phyloP scores from a whole-genome alignment of 2,113 vertebrate species.

The Geococcyx californianus region DNA sequence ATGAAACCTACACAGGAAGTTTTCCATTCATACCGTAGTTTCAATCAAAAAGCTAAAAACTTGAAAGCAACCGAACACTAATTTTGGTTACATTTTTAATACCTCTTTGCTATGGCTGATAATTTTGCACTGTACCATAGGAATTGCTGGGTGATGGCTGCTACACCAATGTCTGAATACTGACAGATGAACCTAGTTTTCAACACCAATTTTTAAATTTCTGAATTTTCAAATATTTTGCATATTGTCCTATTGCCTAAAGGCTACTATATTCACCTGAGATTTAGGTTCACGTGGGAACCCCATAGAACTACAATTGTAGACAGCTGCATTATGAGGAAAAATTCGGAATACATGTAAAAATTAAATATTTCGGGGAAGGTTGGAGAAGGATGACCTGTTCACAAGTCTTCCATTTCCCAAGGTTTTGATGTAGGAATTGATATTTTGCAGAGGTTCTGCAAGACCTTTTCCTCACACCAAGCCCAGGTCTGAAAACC shows the following conservation, averaged over 20 bases:
- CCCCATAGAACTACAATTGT: not conserved
- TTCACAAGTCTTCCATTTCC: not conserved
- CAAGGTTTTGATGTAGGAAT: not conserved
- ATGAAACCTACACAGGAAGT: not conserved
- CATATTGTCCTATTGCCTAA: not conserved
- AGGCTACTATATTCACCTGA: not conserved
- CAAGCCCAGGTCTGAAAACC: not conserved
- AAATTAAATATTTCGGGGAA: not conserved
- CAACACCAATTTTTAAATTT: not conserved
- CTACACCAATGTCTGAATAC: not conserved
- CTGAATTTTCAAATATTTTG: not conserved
- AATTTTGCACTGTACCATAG: not conserved
- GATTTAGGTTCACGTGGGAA: not conserved
- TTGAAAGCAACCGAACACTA: not conserved
- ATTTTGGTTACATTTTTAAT: not conserved
- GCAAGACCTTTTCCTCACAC: not conserved
- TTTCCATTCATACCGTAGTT: not conserved
- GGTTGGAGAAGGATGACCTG: not conserved
- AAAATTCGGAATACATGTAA: not conserved
- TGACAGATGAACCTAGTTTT: not conserved
- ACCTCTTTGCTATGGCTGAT: not conserved
- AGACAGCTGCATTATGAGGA: not conserved
- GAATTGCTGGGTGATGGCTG: not conserved
- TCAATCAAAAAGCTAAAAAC: not conserved
- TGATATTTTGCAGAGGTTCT: not conserved